A percentile compares a stretch with the other conserved stretches of the same genome.
Evolutionary conservation across 1,140 invertebrate genomes (phyloP).

Genomic region (Coboldia fuscipes): DNA sequence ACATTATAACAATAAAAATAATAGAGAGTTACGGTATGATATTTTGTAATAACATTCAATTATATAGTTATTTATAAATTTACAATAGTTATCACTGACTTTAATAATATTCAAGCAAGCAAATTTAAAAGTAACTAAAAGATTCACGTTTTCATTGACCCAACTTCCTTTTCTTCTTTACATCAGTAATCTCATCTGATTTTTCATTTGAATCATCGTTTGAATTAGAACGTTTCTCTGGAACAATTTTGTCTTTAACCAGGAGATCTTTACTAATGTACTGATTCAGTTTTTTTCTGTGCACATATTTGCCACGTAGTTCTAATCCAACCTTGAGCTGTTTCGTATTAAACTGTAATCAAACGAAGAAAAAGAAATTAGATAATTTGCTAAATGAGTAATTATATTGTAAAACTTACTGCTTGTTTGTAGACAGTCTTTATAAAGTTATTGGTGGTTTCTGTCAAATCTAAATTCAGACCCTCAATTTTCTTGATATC

Average conservation of each 20-base stretch:
- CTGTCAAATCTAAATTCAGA: conserved; percentile 80
- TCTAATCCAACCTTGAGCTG: conserved; percentile 76
- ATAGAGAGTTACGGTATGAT: too few relatives aligned
- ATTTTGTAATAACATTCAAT: too few relatives aligned
- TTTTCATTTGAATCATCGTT: conserved; percentile 15
- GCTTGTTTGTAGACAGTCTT: conserved; percentile 45
- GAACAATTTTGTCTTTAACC: conserved; percentile 39
- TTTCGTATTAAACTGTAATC: conserved; percentile 46
- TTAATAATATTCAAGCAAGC: too few relatives aligned
- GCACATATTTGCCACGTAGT: conserved; percentile 58
- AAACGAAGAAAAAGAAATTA: conserved; percentile 5
- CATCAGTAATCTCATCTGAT: conserved; percentile 11
- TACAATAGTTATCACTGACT: too few relatives aligned
- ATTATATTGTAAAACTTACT: too few relatives aligned
- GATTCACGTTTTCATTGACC: too few relatives aligned
- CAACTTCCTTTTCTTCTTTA: conserved; percentile 11
- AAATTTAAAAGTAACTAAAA: too few relatives aligned
- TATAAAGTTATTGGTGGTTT: conserved; percentile 76
- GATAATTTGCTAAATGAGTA: too few relatives aligned
- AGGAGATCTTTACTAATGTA: conserved; percentile 53
- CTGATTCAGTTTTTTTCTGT: conserved; percentile 47
- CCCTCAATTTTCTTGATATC: conserved; percentile 71
- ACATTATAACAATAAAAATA: too few relatives aligned
- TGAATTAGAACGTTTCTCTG: conserved; percentile 16
- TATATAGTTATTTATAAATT: too few relatives aligned